A percentile compares a stretch with the other conserved stretches of the same genome.
Evolutionary conservation across 2,888 invertebrate species (phyloP).

Genomic region (Coenonympha glycerion): DNA sequence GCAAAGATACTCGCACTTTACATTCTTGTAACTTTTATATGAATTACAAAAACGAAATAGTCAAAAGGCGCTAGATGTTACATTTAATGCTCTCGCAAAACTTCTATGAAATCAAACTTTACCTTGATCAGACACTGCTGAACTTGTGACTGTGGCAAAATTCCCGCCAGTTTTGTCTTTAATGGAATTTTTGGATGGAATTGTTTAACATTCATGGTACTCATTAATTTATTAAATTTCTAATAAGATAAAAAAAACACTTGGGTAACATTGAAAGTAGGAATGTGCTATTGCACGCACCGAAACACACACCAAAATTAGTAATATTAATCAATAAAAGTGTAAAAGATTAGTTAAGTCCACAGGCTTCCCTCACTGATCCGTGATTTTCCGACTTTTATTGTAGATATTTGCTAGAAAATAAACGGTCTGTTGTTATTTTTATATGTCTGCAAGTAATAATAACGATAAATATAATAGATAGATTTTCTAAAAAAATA

Average conservation of each 20-base stretch:
- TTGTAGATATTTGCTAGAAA: conserved; percentile 69
- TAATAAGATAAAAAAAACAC: conserved; percentile 49
- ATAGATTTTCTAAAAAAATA: conserved; percentile 72
- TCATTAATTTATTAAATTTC: conserved; percentile 52
- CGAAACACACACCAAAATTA: conserved; percentile 70
- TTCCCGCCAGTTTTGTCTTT: conserved; percentile 36
- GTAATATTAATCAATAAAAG: conserved; percentile 49
- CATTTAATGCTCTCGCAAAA: too few relatives aligned
- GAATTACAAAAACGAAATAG: too few relatives aligned
- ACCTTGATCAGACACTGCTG: conserved; percentile 17
- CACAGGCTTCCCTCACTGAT: conserved; percentile 63
- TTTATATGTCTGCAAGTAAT: conserved; percentile 73
- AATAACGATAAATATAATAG: conserved; percentile 42
- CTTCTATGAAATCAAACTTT: conserved; percentile 17
- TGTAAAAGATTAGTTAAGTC: conserved; percentile 56
- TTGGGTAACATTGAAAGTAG: conserved; percentile 55
- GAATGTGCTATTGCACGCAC: conserved; percentile 74
- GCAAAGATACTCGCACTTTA: too few relatives aligned
- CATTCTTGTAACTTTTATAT: too few relatives aligned
- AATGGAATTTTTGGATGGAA: conserved; percentile 69
- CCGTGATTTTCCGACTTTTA: conserved; percentile 59
- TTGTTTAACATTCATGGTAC: conserved; percentile 47
- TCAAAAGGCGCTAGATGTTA: too few relatives aligned
- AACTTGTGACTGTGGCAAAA: conserved; percentile 31
- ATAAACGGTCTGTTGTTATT: conserved; percentile 70